Conservation (phyloP, 2,888 invertebrate genomes). For the Eueremaeus valkanovi region DNA sequence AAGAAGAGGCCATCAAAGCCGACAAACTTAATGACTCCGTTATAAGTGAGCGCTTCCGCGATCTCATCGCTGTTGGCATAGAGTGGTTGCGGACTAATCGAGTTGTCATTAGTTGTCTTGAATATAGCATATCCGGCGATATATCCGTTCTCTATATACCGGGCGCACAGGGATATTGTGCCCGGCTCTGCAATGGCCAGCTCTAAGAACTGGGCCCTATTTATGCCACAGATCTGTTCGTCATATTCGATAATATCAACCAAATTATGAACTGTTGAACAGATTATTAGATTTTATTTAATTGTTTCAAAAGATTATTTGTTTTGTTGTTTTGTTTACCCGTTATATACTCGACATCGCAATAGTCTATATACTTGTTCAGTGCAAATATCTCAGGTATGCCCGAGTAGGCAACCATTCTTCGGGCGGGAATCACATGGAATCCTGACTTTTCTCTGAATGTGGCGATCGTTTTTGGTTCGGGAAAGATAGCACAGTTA, state of each 20-base stretch:
- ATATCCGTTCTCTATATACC: constrained; percentile 36
- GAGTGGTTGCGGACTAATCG: constrained; percentile 38
- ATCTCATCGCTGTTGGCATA: constrained; percentile 38
- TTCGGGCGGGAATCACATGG: constrained; percentile 34
- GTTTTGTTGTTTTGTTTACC: too few species aligned
- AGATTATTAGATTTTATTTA: too few species aligned
- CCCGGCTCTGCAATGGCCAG: constrained; percentile 30
- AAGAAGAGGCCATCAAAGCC: constrained; percentile 36
- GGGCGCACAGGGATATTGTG: constrained; percentile 30
- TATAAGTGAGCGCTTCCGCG: constrained; percentile 40
- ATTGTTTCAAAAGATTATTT: neutral
- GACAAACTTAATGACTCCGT: constrained; percentile 37
- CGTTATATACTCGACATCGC: constrained; percentile 39
- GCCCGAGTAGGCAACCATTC: constrained; percentile 35
- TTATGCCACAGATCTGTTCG: constrained; percentile 38
- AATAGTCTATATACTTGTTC: constrained; percentile 38
- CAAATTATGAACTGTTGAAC: constrained; percentile 33
- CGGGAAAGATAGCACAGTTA: constrained; percentile 37
- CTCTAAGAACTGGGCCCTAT: constrained; percentile 37
- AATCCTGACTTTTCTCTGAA: constrained; percentile 39
- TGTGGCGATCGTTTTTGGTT: constrained; percentile 28
- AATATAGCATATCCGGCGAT: constrained; percentile 38
- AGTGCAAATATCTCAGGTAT: constrained; percentile 36
- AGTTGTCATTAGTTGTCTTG: constrained; percentile 33
- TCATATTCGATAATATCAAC: constrained; percentile 38